phyloP scores from a whole-genome alignment of 2,797 vertebrate species.

The Pseudomugil gertrudae region DNA sequence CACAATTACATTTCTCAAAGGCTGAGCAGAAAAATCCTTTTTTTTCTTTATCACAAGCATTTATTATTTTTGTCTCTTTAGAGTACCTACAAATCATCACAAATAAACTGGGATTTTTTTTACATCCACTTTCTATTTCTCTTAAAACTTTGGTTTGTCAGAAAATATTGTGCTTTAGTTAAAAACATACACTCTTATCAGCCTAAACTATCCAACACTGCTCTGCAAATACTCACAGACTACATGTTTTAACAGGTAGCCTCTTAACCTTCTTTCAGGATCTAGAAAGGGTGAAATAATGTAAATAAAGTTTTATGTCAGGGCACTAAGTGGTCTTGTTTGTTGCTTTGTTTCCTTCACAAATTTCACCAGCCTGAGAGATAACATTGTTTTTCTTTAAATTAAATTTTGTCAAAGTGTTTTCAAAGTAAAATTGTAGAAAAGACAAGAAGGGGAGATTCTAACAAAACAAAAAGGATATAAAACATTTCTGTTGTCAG shows the following conservation, averaged over 20 bases:
- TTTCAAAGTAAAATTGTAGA: not conserved
- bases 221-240: not conserved
- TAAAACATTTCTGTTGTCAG: not conserved
- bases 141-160: too few relatives aligned
- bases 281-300: not conserved
- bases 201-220: not conserved
- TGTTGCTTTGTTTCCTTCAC: not conserved
- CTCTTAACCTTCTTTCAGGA: not conserved
- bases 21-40: not conserved
- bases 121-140: too few relatives aligned
- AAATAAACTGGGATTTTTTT: not conserved
- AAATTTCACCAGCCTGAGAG: not conserved
- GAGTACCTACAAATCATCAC: not conserved
- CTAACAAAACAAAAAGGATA: not conserved
- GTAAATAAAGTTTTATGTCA: slow-evolving; percentile 2
- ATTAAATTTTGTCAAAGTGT: not conserved
- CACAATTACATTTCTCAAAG: slow-evolving; percentile 29
- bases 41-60: slow-evolving; percentile 5
- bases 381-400: not conserved
- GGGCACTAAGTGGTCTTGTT: not conserved
- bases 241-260: not conserved
- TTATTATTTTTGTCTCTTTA: not conserved
- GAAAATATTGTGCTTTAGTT: not conserved
- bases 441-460: not conserved
- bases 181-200: slow-evolving; percentile 16